Evolutionary conservation across 2,797 vertebrate genomes (phyloP), one percentile per base, ranked within the genome.

Genomic region (Ctenochaetus hawaiiensis): DNA sequence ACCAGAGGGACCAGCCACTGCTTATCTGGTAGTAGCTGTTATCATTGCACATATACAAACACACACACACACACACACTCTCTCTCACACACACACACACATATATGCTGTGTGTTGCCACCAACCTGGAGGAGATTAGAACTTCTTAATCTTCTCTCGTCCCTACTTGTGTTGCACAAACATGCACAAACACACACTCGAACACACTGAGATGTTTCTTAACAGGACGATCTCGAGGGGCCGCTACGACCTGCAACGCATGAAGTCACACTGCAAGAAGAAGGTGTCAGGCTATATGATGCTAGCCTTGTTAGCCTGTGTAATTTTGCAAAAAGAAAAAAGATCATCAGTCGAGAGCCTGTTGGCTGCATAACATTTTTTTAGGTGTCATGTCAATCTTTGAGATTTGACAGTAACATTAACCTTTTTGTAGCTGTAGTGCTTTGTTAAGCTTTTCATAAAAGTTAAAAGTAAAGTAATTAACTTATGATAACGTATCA

Each of bases 1-100:
- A 81, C 82, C 73, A 72, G 70, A 80, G 86, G 79, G 86, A 88
- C 70, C n/a, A 75, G 72, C 73, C 57, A 41, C 72, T 72, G 75
- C 86, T 89, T 91, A 91, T 91, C 86, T 78, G 61, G 72, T 72
- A 54, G 72, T 69, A 45, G 87, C 85, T 87, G 86, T 91, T 91
- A 92, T 91, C 87, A 72, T 62, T 73, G 68, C 53, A 81, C 75
- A 26, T 26, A 26, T 56, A 20, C 71, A 53, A 61, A 30, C 53
- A 57, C 65, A 63, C 57, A 63, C 52, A 80, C 56, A 64, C 51
- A 65, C 49, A 49, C 45, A 71, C 53, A 54, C 47, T 57, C 43
- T 2, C 26, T 2, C 26, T 2, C 2, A 80, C 41, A 75, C 22
- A 64, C 56, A 67, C 79, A 56, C 52, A 70, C 57, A 52, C 67